Evolutionary conservation across 1,140 invertebrate species (phyloP).

Genomic region (Neodiprion fabricii): DNA sequence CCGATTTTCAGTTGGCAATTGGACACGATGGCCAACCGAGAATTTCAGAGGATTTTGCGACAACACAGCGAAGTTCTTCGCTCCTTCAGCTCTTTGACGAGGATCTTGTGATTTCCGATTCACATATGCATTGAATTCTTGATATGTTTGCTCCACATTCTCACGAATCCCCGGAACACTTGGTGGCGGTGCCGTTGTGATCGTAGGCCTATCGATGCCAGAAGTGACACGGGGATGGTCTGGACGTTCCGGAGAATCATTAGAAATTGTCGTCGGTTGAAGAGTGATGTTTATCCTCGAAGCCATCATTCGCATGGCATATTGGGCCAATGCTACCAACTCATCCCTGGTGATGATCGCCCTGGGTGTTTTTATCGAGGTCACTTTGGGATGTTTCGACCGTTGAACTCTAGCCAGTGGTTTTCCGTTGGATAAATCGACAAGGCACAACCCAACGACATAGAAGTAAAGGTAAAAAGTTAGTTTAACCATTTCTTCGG

Average conservation of each 20-base stretch:
- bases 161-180: too few species aligned
- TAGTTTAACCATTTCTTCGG: neutral
- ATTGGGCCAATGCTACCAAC: conserved; percentile 50
- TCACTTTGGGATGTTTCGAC: neutral
- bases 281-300: conserved; percentile 53
- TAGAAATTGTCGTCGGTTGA: neutral
- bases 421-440: neutral
- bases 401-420: neutral
- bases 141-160: too few species aligned
- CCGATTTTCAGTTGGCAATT: too few species aligned
- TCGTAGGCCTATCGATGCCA: neutral
- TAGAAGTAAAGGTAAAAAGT: neutral
- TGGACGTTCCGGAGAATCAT: neutral
- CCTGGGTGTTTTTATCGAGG: conserved; percentile 42
- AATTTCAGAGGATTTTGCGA: too few species aligned
- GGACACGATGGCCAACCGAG: too few species aligned
- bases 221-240: neutral
- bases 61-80: too few species aligned
- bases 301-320: conserved; percentile 53
- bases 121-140: too few species aligned
- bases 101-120: too few species aligned
- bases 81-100: too few species aligned
- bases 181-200: too few species aligned
- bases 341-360: conserved; percentile 49
- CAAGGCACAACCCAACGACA: neutral